These are phyloP conservation scores for Andrena chrysosceles DNA, from an alignment of 2,888 invertebrate species.

Conservation along the genomic window DNA sequence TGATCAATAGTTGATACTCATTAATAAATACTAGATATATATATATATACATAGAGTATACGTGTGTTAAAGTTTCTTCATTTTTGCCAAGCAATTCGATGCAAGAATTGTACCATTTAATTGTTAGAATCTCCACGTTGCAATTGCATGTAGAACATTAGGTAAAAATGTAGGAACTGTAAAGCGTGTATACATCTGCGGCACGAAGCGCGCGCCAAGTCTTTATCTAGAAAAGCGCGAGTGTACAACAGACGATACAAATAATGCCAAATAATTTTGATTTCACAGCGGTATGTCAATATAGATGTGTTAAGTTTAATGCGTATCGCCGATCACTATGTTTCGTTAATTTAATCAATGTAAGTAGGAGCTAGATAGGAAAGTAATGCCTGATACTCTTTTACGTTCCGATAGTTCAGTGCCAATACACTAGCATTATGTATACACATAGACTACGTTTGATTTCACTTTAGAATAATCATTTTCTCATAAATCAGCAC, in stretches of 20 bases:
- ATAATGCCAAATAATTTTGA: constrained; percentile 41
- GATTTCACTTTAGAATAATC: constrained; percentile 12
- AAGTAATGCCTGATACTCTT: constrained; percentile 21
- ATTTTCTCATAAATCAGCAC: neutral
- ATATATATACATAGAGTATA: constrained; percentile 4
- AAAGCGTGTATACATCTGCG: constrained; percentile 18
- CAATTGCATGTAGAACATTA: constrained; percentile 18
- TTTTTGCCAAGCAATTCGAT: constrained; percentile 19
- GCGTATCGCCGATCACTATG: constrained; percentile 3
- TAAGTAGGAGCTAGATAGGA: constrained; percentile 7
- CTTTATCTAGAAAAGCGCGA: constrained; percentile 1
- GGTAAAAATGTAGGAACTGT: constrained; percentile 17
- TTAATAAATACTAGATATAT: constrained; percentile 18
- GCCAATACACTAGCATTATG: constrained; percentile 14
- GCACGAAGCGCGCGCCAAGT: constrained; percentile 30
- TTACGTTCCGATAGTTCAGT: constrained; percentile 29
- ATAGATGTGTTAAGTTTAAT: constrained; percentile 45
- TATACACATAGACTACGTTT: constrained; percentile 14
- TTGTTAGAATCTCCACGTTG: constrained; percentile 43
- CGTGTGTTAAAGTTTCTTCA: constrained; percentile 17
- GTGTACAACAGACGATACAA: constrained; percentile 34
- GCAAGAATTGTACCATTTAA: constrained; percentile 15
- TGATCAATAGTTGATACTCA: constrained; percentile 38
- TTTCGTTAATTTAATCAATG: constrained; percentile 25
- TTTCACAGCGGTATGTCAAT: constrained; percentile 1